These are phyloP conservation scores for Darevskia mixta DNA, from an alignment of 2,797 vertebrate species.

Conservation along the genomic window DNA sequence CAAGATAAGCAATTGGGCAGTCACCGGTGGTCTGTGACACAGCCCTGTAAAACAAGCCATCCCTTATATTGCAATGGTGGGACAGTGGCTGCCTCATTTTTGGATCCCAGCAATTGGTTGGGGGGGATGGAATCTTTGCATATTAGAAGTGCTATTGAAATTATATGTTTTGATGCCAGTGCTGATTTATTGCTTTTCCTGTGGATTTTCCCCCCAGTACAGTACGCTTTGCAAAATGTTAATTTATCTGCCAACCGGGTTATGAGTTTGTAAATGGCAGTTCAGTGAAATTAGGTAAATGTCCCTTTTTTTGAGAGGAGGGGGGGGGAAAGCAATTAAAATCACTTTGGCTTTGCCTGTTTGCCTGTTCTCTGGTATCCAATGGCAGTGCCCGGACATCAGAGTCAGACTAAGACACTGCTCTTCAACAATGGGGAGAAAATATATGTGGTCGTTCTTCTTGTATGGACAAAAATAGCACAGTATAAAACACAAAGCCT, in stretches of 20 bases:
- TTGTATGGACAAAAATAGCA: too few relatives aligned
- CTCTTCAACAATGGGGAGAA: not conserved
- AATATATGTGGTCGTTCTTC: not conserved
- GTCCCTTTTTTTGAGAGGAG: not conserved
- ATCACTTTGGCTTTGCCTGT: not conserved
- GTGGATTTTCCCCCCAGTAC: too few relatives aligned
- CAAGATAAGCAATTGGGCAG: too few relatives aligned
- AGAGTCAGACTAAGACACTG: not conserved
- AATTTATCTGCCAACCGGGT: not conserved
- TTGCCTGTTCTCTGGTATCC: not conserved
- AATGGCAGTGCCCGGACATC: not conserved
- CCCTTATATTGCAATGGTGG: too few relatives aligned
- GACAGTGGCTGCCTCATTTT: not conserved
- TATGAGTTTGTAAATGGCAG: not conserved
- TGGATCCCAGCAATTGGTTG: not conserved
- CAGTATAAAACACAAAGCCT: not conserved
- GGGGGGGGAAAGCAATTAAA: not conserved
- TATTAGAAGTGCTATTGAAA: not conserved
- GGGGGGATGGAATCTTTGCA: not conserved
- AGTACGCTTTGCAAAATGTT: not conserved
- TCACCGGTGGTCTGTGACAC: too few relatives aligned
- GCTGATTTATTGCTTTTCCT: not conserved
- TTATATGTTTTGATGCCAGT: not conserved
- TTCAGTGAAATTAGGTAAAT: not conserved
- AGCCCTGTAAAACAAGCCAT: too few relatives aligned